Conservation (phyloP, 2,113 vertebrate genomes). For the Microcebus lehilahytsara region DNA sequence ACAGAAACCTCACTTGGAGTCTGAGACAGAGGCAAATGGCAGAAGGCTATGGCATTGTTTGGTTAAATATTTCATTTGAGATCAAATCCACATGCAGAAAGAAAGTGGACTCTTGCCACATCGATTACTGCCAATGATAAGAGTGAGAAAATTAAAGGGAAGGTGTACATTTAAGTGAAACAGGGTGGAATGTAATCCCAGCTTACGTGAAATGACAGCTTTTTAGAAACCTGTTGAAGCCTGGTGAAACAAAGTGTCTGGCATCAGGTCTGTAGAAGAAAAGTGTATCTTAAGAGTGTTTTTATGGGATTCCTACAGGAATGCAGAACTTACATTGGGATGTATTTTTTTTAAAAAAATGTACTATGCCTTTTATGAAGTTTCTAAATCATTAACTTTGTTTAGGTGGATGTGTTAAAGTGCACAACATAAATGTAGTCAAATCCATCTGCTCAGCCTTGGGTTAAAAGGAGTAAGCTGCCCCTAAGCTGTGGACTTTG, state of each 20-base stretch:
- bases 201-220: not conserved
- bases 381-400: not conserved
- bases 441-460: not conserved
- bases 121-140: not conserved
- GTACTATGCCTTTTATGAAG: not conserved
- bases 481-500: too few species aligned
- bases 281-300: not conserved
- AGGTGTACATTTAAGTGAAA: not conserved
- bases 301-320: not conserved
- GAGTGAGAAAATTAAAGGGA: not conserved
- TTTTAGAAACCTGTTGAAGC: not conserved
- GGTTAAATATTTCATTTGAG: not conserved
- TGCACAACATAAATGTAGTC: not conserved
- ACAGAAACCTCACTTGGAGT: not conserved
- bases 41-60: too few species aligned
- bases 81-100: not conserved
- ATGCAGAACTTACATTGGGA: not conserved
- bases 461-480: not conserved
- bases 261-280: not conserved
- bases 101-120: not conserved
- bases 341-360: not conserved
- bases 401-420: not conserved
- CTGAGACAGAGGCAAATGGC: not conserved
- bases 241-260: not conserved
- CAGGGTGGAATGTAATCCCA: not conserved